phyloP scores from a whole-genome alignment of 2,888 invertebrate species.

The Melieria picta region DNA sequence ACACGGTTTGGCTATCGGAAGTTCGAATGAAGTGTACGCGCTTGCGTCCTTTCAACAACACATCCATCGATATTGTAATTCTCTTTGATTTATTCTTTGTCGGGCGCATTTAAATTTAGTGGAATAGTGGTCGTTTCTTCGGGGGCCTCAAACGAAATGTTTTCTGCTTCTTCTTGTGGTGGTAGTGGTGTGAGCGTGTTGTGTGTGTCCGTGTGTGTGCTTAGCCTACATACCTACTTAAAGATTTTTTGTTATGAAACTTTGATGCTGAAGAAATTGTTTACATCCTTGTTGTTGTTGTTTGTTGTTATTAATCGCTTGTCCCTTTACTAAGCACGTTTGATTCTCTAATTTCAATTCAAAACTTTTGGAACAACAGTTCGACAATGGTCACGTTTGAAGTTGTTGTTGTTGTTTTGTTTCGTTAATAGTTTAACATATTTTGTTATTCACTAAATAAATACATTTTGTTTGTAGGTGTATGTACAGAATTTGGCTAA shows the following conservation, averaged over 20 bases:
- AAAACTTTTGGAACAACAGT: slow-evolving; percentile 57
- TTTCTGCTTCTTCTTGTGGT: slow-evolving; percentile 25
- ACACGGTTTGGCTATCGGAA: no score
- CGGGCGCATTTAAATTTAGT: neutral
- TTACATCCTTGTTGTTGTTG: neutral
- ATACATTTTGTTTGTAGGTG: neutral
- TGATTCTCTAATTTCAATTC: slow-evolving; percentile 7
- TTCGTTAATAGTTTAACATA: neutral
- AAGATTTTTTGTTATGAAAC: slow-evolving; percentile 50
- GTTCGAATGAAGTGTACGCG: no score
- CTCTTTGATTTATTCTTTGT: neutral
- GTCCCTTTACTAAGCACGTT: slow-evolving; percentile 24
- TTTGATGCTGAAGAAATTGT: neutral
- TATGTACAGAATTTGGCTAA: no score
- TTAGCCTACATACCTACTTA: slow-evolving; percentile 56
- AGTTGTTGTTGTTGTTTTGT: slow-evolving; percentile 4
- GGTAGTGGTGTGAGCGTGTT: neutral
- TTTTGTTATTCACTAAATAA: slow-evolving; percentile 1
- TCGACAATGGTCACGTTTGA: slow-evolving; percentile 42
- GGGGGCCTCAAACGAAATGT: slow-evolving; percentile 10
- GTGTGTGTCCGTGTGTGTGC: slow-evolving; percentile 23
- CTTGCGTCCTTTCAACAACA: neutral
- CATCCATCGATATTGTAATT: neutral
- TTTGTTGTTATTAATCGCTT: neutral
- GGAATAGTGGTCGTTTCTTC: slow-evolving; percentile 14